Evolutionary conservation across 2,113 vertebrate species (phyloP), one percentile per base, ranked within the genome.

Genomic region (Eurystomus gularis): DNA sequence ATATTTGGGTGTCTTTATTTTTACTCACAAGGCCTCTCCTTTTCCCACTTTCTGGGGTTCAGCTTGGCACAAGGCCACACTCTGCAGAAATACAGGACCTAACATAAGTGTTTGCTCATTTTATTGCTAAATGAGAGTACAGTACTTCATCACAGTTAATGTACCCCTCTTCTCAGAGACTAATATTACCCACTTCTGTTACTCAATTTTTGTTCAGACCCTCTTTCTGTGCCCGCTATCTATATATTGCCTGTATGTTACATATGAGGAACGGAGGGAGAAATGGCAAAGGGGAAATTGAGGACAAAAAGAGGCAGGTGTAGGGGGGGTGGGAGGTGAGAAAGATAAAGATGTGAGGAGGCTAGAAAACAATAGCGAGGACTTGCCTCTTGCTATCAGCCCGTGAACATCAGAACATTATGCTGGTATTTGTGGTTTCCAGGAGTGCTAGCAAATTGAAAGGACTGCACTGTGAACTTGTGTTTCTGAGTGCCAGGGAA

Each of bases 1-100:
- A 58, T 51, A 57, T 94, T 94, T 94, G 61, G 39, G 61, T 92
- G 77, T 95, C 88, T 94, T 93, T 96, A 96, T 96, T 96, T 96
- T 95, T 94, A 91, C 81, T 93, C 61, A 79, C 52, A 89, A 94
- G 61, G 77, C 73, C 83, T 93, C 73, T 96, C 77, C 64, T 92
- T 83, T 96, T 95, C 83, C 80, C 80, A 82, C 72, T 92, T 82
- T 57, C 35, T 55, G 65, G 48, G 94, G 91, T 55, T 96, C 73
- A 82, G 48, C 57, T 93, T 95, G 95, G 95, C 91, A 35, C 5
- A 7, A 10, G 78, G 86, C 94, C 89, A 28, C 14, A 16, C 69
- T 86, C 69, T 91, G 83, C 55, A 89, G 80, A 91, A 94, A 88
- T 58, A 58, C 55, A 70, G 39, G 65, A 51, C 82, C 72, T 72